Conservation (phyloP, 2,888 invertebrate genomes). For the Meteorus cinctellus region DNA sequence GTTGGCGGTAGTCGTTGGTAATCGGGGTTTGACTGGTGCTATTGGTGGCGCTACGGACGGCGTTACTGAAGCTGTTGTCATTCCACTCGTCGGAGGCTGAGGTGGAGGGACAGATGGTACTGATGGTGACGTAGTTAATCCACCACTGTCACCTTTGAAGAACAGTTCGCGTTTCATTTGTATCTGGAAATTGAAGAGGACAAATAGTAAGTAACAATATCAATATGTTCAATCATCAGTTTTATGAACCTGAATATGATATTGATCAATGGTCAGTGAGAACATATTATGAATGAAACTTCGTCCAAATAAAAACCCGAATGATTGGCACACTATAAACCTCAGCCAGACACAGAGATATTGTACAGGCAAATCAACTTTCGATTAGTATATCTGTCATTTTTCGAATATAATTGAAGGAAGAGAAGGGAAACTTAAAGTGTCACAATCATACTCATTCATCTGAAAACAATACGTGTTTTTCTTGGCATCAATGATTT, state of each 20-base stretch:
- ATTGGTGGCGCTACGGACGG: conserved; percentile 75
- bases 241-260: not conserved
- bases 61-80: conserved; percentile 70
- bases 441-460: conserved; percentile 14
- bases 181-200: conserved; percentile 76
- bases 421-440: conserved; percentile 26
- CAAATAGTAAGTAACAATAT: not conserved
- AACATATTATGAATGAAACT: not conserved
- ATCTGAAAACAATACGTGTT: not conserved
- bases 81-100: conserved; percentile 64
- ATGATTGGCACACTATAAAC: not conserved
- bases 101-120: conserved; percentile 75
- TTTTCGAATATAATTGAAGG: conserved; percentile 30
- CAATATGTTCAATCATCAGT: not conserved
- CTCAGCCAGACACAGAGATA: not conserved
- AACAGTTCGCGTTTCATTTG: conserved; percentile 91
- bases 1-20: conserved; percentile 71
- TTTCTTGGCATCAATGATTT: not conserved
- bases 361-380: not conserved
- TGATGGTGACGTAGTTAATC: conserved; percentile 69
- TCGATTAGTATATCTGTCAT: not conserved
- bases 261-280: not conserved
- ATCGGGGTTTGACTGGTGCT: conserved; percentile 57
- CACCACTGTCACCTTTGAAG: conserved; percentile 77
- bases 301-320: not conserved